Base-by-base conservation (phyloP, 2,113 vertebrate species). In the Sclerurus mexicanus region DNA sequence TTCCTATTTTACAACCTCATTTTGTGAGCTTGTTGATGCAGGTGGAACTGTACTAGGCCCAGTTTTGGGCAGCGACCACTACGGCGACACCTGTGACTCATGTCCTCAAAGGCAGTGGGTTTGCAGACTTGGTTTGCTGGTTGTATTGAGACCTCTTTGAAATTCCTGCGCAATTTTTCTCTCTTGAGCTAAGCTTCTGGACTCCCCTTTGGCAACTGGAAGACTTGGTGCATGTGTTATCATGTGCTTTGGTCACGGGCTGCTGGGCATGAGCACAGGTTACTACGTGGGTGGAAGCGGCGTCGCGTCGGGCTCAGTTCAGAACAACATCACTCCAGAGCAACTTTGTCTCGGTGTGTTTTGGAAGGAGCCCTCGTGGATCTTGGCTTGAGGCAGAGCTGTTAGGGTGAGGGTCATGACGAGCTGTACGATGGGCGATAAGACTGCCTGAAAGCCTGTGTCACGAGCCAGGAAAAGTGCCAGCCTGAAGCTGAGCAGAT, bases 1-100 rank as follows among this genome's bases (percentile, higher is more conserved):
- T 93, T 91, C 60, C 73, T 94, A 44, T 63, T 94, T 96, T 96
- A 94, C 90, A 80, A 9, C 75, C 85, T 87, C 40, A 8, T 91
- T 94, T 96, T 62, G 78, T 82, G 83, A 68, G 72, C 55, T 50
- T 12, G 60, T 46, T 84, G 64, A 33, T 71, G 40, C 22, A 53
- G 28, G 56, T 86, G 53, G 64, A 66, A 80, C 53, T 1, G 0
- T 31, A 15, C 0, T n/a, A 0, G 33, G 31, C n/a, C n/a, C 9
- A 0, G 0, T 66, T 83, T 66, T 42, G 40, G 77, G 19, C 40
- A 60, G 77, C 1, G 2, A 28, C 33, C 1, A 0, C 72, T 33
- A 8, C 4, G 1, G 31, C 47, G 46, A 22, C 71, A 64, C 47
- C 56, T 52, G 12, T 69, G 74, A 79, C 21, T 31, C 27, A 6